phyloP scores from a whole-genome alignment of 2,797 vertebrate genomes.

The Parauchenoglanis ngamensis region DNA sequence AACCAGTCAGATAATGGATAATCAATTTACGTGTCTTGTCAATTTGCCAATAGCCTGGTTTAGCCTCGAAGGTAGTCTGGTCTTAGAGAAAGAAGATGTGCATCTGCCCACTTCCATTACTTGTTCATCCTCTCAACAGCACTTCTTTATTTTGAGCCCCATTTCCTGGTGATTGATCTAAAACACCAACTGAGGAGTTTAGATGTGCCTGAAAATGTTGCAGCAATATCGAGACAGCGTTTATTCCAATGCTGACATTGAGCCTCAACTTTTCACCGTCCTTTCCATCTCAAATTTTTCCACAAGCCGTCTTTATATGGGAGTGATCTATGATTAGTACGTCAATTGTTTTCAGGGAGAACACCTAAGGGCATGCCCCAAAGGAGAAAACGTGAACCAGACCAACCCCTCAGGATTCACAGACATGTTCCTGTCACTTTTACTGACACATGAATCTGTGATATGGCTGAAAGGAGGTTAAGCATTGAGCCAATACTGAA shows the following conservation, averaged over 20 bases:
- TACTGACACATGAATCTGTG: neutral
- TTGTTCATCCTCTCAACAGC: neutral
- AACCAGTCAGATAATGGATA: neutral
- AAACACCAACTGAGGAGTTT: neutral
- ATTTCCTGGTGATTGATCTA: neutral
- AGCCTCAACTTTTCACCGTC: neutral
- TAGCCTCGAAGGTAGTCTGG: neutral
- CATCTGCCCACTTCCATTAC: neutral
- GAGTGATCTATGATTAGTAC: neutral
- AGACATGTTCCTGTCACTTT: constrained; percentile 8
- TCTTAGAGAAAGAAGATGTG: neutral
- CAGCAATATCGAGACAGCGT: neutral
- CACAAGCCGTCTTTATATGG: neutral
- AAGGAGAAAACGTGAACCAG: neutral
- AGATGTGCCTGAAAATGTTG: neutral
- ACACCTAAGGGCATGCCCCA: neutral
- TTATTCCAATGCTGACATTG: neutral
- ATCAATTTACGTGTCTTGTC: neutral
- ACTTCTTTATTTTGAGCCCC: too few relatives aligned
- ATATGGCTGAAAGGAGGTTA: neutral
- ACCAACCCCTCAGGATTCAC: neutral
- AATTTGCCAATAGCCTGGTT: neutral
- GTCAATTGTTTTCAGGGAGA: neutral
- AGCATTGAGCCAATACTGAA: neutral
- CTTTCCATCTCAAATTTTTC: neutral